phyloP scores from a whole-genome alignment of 1,140 invertebrate genomes.

The Phymastichus coffea region DNA sequence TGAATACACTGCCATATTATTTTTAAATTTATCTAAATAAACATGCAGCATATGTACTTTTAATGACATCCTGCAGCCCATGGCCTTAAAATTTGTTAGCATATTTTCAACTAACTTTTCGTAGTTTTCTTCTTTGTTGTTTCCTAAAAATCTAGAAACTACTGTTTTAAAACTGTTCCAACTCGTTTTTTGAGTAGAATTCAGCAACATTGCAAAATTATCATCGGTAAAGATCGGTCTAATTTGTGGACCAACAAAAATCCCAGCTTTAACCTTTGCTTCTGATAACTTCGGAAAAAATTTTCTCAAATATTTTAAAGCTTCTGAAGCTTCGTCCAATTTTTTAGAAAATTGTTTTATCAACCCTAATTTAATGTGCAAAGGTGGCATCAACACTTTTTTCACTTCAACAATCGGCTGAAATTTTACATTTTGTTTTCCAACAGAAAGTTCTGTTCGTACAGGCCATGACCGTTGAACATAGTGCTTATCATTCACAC shows the following conservation, averaged over 20 bases:
- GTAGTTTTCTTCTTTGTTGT: too few relatives aligned
- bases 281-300: conserved; percentile 42
- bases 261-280: conserved; percentile 40
- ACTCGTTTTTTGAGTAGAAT: not conserved
- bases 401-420: conserved; percentile 37
- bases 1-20: too few relatives aligned
- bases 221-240: conserved; percentile 35
- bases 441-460: conserved; percentile 34
- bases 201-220: too few relatives aligned
- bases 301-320: conserved; percentile 39
- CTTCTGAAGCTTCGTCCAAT: conserved; percentile 39
- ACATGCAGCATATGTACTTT: too few relatives aligned
- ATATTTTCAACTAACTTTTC: not conserved
- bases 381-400: conserved; percentile 42
- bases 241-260: conserved; percentile 43
- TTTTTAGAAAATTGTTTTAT: conserved; percentile 44
- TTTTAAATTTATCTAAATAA: too few relatives aligned
- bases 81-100: conserved; percentile 33
- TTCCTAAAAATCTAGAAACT: not conserved
- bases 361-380: conserved; percentile 48
- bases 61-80: too few relatives aligned
- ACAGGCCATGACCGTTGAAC: conserved; percentile 37
- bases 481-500: conserved; percentile 42
- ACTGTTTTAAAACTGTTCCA: conserved; percentile 16
- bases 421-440: conserved; percentile 41